Conservation (phyloP, 2,888 invertebrate genomes). For the Linnaemya vulpina region DNA sequence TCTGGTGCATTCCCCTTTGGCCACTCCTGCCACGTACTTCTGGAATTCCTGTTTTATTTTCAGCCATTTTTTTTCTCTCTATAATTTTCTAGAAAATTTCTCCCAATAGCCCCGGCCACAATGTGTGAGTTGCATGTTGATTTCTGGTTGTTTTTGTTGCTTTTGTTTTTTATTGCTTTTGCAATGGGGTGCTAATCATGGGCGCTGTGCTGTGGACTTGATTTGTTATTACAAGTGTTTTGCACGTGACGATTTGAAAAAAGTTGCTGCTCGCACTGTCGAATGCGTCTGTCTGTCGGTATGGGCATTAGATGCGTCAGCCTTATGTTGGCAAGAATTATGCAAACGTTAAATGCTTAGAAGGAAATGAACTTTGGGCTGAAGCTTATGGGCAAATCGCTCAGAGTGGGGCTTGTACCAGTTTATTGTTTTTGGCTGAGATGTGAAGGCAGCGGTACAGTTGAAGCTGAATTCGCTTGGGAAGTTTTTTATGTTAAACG, state of each 20-base stretch:
- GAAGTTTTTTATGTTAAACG: not conserved
- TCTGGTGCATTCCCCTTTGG: constrained; percentile 22
- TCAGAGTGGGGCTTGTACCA: not conserved
- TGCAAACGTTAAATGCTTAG: not conserved
- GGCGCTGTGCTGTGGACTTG: constrained; percentile 45
- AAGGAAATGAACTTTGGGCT: constrained; percentile 54
- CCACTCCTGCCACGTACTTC: constrained; percentile 14
- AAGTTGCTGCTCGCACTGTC: not conserved
- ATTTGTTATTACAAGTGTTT: constrained; percentile 68
- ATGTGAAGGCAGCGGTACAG: constrained; percentile 12
- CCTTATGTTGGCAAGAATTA: constrained; percentile 39
- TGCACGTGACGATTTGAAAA: constrained; percentile 56
- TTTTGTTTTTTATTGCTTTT: not conserved
- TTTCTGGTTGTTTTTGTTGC: not conserved
- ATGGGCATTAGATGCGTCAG: not conserved
- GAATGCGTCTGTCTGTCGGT: not conserved
- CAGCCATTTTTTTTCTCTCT: constrained; percentile 8
- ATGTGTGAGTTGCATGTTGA: constrained; percentile 35
- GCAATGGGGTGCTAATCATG: constrained; percentile 30
- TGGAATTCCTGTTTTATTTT: constrained; percentile 43
- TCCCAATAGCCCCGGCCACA: constrained; percentile 38
- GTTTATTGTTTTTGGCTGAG: not conserved
- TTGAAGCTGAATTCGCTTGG: not conserved
- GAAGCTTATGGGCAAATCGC: not conserved
- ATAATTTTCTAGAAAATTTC: constrained; percentile 57